Evolutionary conservation across 1,140 invertebrate genomes (phyloP).

Genomic region (Plutomurus gul): DNA sequence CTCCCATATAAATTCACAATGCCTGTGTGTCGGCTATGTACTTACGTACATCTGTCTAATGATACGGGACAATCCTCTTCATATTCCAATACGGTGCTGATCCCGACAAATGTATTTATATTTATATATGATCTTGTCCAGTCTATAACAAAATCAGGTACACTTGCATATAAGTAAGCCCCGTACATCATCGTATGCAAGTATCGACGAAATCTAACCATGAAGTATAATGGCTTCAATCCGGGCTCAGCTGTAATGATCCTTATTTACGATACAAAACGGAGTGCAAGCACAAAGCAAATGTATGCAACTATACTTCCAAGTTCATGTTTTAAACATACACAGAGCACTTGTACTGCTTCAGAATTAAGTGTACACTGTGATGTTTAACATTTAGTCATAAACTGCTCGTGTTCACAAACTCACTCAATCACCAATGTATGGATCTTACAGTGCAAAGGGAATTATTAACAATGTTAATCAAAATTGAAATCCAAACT

Average conservation of each 20-base stretch:
- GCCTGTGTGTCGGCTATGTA: no score
- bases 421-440: no score
- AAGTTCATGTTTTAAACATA: not conserved
- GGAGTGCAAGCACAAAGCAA: no score
- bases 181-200: no score
- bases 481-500: not conserved
- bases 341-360: not conserved
- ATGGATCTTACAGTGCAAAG: not conserved
- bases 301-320: not conserved
- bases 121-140: no score
- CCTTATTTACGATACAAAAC: not conserved
- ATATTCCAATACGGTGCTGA: not conserved
- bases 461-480: not conserved
- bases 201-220: not conserved
- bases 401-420: no score
- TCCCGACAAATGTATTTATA: no score
- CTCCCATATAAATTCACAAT: no score
- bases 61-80: constrained; percentile 13
- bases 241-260: not conserved
- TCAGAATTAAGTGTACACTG: not conserved
- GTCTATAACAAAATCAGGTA: no score
- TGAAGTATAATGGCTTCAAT: not conserved
- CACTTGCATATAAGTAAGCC: not conserved
- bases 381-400: no score
- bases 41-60: not conserved